Conservation (phyloP, 1,140 invertebrate species). For the Penaeus indicus region DNA sequence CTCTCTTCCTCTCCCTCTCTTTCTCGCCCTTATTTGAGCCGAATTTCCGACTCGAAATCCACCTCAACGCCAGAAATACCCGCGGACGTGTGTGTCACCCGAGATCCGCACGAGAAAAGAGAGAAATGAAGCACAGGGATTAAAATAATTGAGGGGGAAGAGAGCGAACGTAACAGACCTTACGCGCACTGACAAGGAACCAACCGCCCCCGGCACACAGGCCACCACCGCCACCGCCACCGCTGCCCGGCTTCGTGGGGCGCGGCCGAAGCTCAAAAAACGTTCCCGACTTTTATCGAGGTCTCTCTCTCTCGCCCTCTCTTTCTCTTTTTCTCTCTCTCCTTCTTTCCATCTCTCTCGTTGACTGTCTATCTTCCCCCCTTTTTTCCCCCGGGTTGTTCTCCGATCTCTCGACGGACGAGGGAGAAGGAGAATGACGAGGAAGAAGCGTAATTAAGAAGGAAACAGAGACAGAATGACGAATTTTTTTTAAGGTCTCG, state of each 20-base stretch:
- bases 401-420: too few species aligned
- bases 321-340: neutral
- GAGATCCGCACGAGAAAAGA: too few species aligned
- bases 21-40: too few species aligned
- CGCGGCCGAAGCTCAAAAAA: neutral
- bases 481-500: neutral
- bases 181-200: neutral
- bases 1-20: too few species aligned
- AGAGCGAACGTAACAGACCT: too few species aligned
- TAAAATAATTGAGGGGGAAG: too few species aligned
- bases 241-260: neutral
- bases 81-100: too few species aligned
- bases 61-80: too few species aligned
- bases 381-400: neutral
- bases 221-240: neutral
- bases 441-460: conserved; percentile 6
- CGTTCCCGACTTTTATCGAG: neutral
- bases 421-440: neutral
- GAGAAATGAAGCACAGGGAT: too few species aligned
- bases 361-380: neutral
- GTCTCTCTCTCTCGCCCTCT: neutral
- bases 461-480: neutral
- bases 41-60: too few species aligned
- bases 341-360: neutral
- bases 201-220: neutral